Base-by-base conservation (phyloP, 2,888 invertebrate species). In the Hirtodrosophila duncani region DNA sequence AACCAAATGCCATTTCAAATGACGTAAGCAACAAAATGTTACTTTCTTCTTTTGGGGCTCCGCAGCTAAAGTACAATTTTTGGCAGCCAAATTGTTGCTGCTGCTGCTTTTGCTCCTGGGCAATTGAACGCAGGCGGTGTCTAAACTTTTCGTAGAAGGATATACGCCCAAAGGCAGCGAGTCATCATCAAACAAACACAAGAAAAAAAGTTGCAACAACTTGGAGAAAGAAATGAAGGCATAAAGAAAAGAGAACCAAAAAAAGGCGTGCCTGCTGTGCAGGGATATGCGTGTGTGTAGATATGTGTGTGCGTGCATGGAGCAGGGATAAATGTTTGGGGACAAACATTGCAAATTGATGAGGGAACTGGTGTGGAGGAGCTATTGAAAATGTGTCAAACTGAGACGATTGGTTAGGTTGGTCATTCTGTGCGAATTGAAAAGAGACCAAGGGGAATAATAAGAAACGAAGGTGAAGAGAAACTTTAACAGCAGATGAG, bases 341-440 rank as follows among this genome's bases (percentile, higher is more conserved):
- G 9, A 11, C 34, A 41, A 18, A 9, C 34, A 43, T 24, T 34
- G 56, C 48, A 56, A 36, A 56, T 56, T 56, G 56, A 56, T 41
- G 57, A 39, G 49, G 56, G 26, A 36, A 16, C 10, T 14, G 16
- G 16, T 34, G 16, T 9, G 8, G 0, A 17, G 38, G 7, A 48
- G 21, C 46, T 38, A 67, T 71, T 75, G 53, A 41, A 75, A 71
- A 70, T 75, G 63, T 57, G 71, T 65, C 71, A 70, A 65, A 57
- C 46, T 60, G 42, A 53, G 27, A 30, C 50, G 30, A 52, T 52
- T 52, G 57, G 38, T 48, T 48, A n/a, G n/a, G n/a, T 55, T 44
- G 44, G 44, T 18, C 37, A 51, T 33, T 43, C 31, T 43, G 11
- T 29, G 8, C 17, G n/a, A 21, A 16, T 5, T 16, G 50, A 9